phyloP scores from a whole-genome alignment of 2,888 invertebrate species.

The Agrilus biguttatus region DNA sequence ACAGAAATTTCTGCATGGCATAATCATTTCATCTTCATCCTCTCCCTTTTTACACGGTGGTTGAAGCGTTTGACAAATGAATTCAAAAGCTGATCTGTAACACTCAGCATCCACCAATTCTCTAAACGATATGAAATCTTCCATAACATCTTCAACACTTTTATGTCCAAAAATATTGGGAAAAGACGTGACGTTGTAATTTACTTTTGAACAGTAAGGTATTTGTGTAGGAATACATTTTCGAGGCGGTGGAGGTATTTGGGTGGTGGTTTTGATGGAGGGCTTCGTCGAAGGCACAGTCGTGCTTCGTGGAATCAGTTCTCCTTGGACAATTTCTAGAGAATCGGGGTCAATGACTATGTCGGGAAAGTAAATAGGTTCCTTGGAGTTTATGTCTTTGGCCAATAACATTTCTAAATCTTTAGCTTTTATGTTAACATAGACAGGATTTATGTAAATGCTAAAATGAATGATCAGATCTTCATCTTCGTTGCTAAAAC shows the following conservation, averaged over 20 bases:
- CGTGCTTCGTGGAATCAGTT: constrained; percentile 24
- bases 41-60: constrained; percentile 48
- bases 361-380: constrained; percentile 46
- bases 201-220: constrained; percentile 53
- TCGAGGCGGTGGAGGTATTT: constrained; percentile 45
- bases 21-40: constrained; percentile 40
- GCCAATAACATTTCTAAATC: constrained; percentile 52
- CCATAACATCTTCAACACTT: constrained; percentile 44
- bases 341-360: constrained; percentile 50
- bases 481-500: constrained; percentile 46
- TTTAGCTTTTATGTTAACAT: constrained; percentile 39
- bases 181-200: constrained; percentile 69
- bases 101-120: constrained; percentile 86
- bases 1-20: constrained; percentile 74
- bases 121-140: constrained; percentile 68
- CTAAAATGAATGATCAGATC: constrained; percentile 76
- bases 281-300: constrained; percentile 27
- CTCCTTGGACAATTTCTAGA: constrained; percentile 46
- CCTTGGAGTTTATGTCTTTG: constrained; percentile 45
- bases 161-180: constrained; percentile 65
- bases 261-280: constrained; percentile 33
- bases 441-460: constrained; percentile 61
- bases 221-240: constrained; percentile 54
- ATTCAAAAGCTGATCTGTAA: constrained; percentile 75
- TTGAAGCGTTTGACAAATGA: constrained; percentile 75